Conservation (phyloP, 2,888 invertebrate species). For the Dione vanillae region DNA sequence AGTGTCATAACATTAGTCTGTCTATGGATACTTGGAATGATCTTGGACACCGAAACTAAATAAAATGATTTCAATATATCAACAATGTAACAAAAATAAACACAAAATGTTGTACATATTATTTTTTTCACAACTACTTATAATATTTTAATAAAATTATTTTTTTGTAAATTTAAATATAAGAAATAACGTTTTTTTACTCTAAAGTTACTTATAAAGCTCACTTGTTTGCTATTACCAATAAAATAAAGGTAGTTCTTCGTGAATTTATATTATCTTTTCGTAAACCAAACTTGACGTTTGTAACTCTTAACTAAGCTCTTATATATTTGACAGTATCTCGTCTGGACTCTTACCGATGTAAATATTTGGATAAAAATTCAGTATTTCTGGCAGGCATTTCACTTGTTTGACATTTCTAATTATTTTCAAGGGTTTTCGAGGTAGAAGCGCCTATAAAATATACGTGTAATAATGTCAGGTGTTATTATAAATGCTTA, state of each 20-base stretch:
- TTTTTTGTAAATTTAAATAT: too few relatives aligned
- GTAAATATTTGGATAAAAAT: conserved; percentile 9
- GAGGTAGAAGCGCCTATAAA: conserved; percentile 5
- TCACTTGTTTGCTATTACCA: too few relatives aligned
- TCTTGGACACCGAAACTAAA: too few relatives aligned
- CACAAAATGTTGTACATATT: too few relatives aligned
- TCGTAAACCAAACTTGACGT: background rate
- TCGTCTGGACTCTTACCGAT: conserved; percentile 8
- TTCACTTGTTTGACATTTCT: conserved; percentile 24
- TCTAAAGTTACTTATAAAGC: too few relatives aligned
- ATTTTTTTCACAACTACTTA: too few relatives aligned
- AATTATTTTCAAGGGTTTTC: conserved; percentile 31
- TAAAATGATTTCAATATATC: too few relatives aligned
- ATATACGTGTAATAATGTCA: conserved; percentile 5
- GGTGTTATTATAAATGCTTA: conserved; percentile 12
- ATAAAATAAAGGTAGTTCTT: background rate
- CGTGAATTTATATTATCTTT: background rate
- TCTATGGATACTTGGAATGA: too few relatives aligned
- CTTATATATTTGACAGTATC: conserved; percentile 9
- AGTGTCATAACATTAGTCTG: too few relatives aligned
- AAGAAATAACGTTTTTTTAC: too few relatives aligned
- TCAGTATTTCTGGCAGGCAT: conserved; percentile 17
- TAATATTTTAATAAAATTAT: too few relatives aligned
- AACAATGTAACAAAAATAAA: too few relatives aligned
- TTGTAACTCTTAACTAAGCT: background rate